Evolutionary conservation across 1,140 invertebrate genomes (phyloP), one percentile per base, ranked within the genome.

Genomic region (Lepidurus apus): DNA sequence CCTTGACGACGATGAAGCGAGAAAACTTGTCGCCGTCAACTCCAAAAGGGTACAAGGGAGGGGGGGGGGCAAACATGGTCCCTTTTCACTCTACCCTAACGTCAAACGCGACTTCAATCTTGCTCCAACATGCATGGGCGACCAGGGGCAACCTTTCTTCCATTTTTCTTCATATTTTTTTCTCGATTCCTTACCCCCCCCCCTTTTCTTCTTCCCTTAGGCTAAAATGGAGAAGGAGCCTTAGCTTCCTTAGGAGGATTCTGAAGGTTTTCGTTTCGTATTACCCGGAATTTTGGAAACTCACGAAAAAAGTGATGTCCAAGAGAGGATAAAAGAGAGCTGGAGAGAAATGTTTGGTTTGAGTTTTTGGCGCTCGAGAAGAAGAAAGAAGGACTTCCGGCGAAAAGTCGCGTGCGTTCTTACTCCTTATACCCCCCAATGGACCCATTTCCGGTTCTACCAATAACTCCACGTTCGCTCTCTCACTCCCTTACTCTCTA

Each of bases 1-100:
- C 53, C 53, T 65, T 65, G 53, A 65, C 53, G 53, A 65, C 53
- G 53, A 65, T 65, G 53, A n/a, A 65, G 53, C 53, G 53, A 65
- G 53, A 65, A 65, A 65, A 65, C 53, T 65, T 65, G 53, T 65
- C 53, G 53, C 53, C n/a, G 53, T 65, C 53, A 21, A 65, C 53
- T 65, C 21, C 53, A 65, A 4, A 65, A 21, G 4, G 21, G 21
- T 65, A 21, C 10, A 21, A 65, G 21, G 53, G 10, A 0, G 53
- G 53, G 2, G 34, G 34, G 34, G 26, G 17, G 45, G 45, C 45
- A 47, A 47, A 47, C 45, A 47, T 65, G 17, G 53, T 21, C 53
- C 53, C 1, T 65, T 21, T 21, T 65, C 13, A 11, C 21, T 1
- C 53, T 17, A 11, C 13, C 53, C 21, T 65, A 65, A 65, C 53